Percentiles rank a stretch among this genome's conserved stretches.
phyloP scores from a whole-genome alignment of 2,888 invertebrate species.

The Ctenicera cuprea region DNA sequence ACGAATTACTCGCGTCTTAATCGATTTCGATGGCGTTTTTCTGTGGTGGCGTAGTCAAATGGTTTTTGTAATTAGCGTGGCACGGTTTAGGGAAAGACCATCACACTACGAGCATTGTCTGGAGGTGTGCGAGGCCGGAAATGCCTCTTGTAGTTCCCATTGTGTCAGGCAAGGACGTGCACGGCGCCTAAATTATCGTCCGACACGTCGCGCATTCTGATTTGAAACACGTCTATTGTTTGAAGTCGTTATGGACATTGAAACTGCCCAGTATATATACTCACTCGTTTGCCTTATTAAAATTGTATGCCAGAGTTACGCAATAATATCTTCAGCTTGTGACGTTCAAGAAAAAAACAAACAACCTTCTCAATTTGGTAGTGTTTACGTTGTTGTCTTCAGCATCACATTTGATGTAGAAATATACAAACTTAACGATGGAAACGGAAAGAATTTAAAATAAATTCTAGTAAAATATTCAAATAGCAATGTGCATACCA shows the following conservation, averaged over 20 bases:
- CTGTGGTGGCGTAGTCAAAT: constrained; percentile 1
- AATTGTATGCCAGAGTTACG: constrained; percentile 17
- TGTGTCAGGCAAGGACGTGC: constrained; percentile 47
- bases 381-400: too few species aligned
- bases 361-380: too few species aligned
- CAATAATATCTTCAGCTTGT: not conserved
- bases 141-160: constrained; percentile 46
- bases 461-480: too few species aligned
- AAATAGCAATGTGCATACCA: too few species aligned
- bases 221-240: constrained; percentile 37
- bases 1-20: constrained; percentile 28
- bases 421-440: too few species aligned
- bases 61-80: constrained; percentile 20
- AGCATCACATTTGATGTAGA: too few species aligned
- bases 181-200: constrained; percentile 48
- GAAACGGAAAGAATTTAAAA: too few species aligned
- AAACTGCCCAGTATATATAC: constrained; percentile 8
- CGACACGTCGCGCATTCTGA: constrained; percentile 44
- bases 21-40: constrained; percentile 17
- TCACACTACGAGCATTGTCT: constrained; percentile 18
- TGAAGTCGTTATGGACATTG: constrained; percentile 26
- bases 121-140: constrained; percentile 40
- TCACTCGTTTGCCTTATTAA: constrained; percentile 18
- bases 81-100: constrained; percentile 19
- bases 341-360: not conserved